Percentiles rank a stretch among this genome's conserved stretches.
phyloP scores from a whole-genome alignment of 2,888 invertebrate genomes.

The Pollenia labialis region DNA sequence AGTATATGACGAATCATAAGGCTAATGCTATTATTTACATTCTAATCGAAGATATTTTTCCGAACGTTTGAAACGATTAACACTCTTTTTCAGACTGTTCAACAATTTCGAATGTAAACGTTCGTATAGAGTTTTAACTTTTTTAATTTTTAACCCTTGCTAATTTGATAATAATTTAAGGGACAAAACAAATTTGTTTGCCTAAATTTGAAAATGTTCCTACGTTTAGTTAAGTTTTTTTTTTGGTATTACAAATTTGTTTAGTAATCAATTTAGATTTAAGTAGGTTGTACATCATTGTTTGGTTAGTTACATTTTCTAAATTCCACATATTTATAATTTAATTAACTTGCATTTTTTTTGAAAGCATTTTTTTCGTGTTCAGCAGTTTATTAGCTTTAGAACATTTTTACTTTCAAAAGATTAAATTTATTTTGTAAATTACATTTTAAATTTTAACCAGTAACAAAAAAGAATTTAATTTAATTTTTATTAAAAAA shows the following conservation, averaged over 20 bases:
- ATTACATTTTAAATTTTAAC: conserved; percentile 64
- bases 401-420: neutral
- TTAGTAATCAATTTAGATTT: neutral
- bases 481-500: conserved; percentile 56
- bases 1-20: no score
- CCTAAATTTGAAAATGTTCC: no score
- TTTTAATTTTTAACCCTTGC: no score
- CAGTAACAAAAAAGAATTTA: conserved; percentile 33
- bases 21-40: no score
- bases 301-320: neutral
- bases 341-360: conserved; percentile 35
- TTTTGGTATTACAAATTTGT: neutral
- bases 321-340: conserved; percentile 1
- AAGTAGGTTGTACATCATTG: conserved; percentile 36
- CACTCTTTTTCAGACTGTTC: no score
- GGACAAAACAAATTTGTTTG: no score
- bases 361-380: neutral
- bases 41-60: no score
- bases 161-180: no score
- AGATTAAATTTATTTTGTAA: conserved; percentile 44
- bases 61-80: no score
- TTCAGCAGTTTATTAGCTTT: neutral
- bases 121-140: no score
- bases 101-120: no score
- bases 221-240: no score